phyloP scores from a whole-genome alignment of 92 coral and sea anemone species.

The Zoanthus sociatus region DNA sequence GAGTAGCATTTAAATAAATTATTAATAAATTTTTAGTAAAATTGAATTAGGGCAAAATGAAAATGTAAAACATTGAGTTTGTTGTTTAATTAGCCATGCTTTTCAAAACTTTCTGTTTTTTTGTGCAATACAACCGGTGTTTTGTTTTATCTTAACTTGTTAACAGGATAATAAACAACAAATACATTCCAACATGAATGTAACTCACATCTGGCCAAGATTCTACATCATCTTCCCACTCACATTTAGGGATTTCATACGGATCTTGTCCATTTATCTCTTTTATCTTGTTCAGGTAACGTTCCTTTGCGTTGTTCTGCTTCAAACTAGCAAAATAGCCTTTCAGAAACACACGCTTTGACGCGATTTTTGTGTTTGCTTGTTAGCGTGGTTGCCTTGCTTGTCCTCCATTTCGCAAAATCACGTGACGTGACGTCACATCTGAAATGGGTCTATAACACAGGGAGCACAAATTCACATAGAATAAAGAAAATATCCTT shows the following conservation, averaged over 20 bases:
- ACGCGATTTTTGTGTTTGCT: neutral
- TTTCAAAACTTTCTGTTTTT: constrained; percentile 9
- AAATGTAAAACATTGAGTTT: constrained; percentile 12
- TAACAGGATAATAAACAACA: constrained; percentile 3
- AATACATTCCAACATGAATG: constrained; percentile 62
- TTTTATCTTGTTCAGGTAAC: neutral
- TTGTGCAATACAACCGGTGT: neutral
- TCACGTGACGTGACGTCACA: neutral
- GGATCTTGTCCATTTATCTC: too few relatives aligned
- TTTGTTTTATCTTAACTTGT: constrained; percentile 4
- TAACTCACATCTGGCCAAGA: constrained; percentile 52
- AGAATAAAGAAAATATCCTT: too few relatives aligned
- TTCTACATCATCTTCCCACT: constrained; percentile 51
- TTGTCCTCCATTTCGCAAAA: too few relatives aligned
- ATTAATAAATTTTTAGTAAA: constrained; percentile 4
- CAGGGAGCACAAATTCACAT: too few relatives aligned
- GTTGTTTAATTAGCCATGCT: constrained; percentile 14
- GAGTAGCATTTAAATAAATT: constrained; percentile 5
- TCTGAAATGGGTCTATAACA: too few relatives aligned
- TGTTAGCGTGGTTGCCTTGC: neutral
- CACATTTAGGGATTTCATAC: neutral
- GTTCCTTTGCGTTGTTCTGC: neutral
- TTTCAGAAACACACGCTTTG: neutral
- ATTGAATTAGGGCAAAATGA: constrained; percentile 12
- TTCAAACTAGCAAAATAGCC: neutral